Base-by-base conservation (phyloP, 2,113 vertebrate species). In the Plestiodon gilberti region DNA sequence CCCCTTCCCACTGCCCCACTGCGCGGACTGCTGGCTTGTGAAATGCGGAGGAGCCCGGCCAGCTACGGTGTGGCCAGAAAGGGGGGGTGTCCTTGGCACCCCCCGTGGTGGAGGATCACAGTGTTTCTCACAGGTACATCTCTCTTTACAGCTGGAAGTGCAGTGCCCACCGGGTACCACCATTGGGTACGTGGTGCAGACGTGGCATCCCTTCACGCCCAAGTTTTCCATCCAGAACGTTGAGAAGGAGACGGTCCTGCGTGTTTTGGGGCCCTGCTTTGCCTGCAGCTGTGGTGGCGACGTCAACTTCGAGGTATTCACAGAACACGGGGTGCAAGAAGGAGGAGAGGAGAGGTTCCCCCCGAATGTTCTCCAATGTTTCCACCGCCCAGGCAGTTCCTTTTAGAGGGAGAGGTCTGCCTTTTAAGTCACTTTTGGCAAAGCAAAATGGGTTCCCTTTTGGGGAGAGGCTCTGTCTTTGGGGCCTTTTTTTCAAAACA, bases 211-310 rank as follows among this genome's bases (percentile, higher is more conserved):
- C 18, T 98, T 92, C 92, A 59, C 97, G 76, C 98, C 98, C 0
- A 96, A 86, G 10, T 98, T 98, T 92, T 98, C 98, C 88, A 97
- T 99, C 91, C 96, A 97, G 87, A 96, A 96, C 0, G 90, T 97
- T 1, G 96, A 97, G 79, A 97, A 96, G 83, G 96, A 97, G 88
- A 97, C 97, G 0, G 0, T 98, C 28, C 88, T 99, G 85, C 96
- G 94, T 35, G 93, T 99, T 75, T 94, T 97, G 70, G 98, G 98
- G 6, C 98, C 98, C 64, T 98, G 97, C 93, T 96, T 97, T 10
- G 97, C 97, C 81, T 98, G 97, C 85, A 97, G 97, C 93, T 99
- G 98, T 91, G 98, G 98, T 23, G 96, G 96, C 13, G 98, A 98
- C 8, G 95, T 98, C 90, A 97, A 97, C 94, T 99, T 99, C 88